Evolutionary conservation across 2,113 vertebrate genomes (phyloP).

Genomic region (Tinamus guttatus): DNA sequence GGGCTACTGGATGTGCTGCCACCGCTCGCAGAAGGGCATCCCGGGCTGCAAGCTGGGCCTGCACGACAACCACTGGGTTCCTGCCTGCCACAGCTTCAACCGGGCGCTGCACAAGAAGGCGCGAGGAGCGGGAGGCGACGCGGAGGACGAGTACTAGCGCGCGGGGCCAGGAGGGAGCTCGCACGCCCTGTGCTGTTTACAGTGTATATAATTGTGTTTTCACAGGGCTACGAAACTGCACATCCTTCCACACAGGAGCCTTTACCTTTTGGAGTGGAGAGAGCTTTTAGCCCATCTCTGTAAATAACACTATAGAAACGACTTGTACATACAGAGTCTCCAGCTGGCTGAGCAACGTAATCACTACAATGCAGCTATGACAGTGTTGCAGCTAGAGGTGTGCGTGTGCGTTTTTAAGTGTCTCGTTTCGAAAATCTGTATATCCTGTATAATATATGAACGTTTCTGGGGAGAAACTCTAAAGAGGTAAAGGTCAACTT

Average conservation of each 20-base stretch:
- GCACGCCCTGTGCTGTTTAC: conserved; percentile 90
- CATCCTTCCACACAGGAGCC: conserved; percentile 79
- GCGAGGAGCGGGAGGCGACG: conserved; percentile 73
- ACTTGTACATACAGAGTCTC: conserved; percentile 76
- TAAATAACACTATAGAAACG: conserved; percentile 78
- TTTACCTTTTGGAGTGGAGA: conserved; percentile 79
- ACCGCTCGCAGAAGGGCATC: conserved; percentile 85
- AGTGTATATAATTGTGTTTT: conserved; percentile 88
- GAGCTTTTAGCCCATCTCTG: conserved; percentile 78
- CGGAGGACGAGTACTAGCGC: conserved; percentile 80
- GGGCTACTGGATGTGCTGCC: conserved; percentile 98
- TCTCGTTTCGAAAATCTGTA: conserved; percentile 78
- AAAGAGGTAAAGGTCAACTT: conserved; percentile 79
- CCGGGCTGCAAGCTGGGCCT: conserved; percentile 93
- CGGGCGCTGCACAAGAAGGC: conserved; percentile 85
- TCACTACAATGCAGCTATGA: conserved; percentile 79
- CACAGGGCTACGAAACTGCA: conserved; percentile 83
- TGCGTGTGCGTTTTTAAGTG: conserved; percentile 73
- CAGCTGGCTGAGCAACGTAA: conserved; percentile 73
- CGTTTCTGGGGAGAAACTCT: conserved; percentile 82
- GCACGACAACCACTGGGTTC: conserved; percentile 98
- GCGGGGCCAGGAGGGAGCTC: conserved; percentile 62
- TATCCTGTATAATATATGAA: conserved; percentile 84
- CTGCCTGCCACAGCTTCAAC: conserved; percentile 91
- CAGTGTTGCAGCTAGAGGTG: conserved; percentile 77